Conservation (phyloP, 2,113 vertebrate species). For the Cheilinus undulatus region DNA sequence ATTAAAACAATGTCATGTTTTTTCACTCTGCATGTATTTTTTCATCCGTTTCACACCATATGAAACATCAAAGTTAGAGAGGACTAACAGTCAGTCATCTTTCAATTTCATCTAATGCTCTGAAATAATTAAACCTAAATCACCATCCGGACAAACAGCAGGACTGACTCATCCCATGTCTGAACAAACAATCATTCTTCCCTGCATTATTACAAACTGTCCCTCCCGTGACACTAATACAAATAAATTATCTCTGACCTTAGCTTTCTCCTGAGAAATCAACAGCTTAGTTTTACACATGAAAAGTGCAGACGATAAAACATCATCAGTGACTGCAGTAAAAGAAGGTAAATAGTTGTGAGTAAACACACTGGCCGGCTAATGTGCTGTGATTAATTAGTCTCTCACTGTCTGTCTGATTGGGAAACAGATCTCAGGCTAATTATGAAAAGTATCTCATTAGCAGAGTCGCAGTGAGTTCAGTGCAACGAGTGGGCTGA, state of each 20-base stretch:
- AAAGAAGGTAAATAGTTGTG: conserved; percentile 51
- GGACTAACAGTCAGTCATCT: neutral
- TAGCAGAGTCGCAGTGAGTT: conserved; percentile 31
- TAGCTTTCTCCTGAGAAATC: conserved; percentile 10
- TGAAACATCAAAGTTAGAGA: too few relatives aligned
- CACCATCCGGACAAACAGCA: conserved; percentile 17
- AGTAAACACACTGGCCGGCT: conserved; percentile 45
- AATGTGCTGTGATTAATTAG: conserved; percentile 79
- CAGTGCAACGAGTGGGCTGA: conserved; percentile 30
- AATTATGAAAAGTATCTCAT: conserved; percentile 69
- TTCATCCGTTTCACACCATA: too few relatives aligned
- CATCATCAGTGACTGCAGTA: conserved; percentile 3
- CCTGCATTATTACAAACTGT: neutral
- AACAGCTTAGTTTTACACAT: conserved; percentile 5
- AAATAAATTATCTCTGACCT: conserved; percentile 51
- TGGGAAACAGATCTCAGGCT: conserved; percentile 62
- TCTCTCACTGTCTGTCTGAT: conserved; percentile 60
- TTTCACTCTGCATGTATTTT: too few relatives aligned
- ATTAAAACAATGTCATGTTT: too few relatives aligned
- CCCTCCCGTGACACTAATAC: conserved; percentile 18
- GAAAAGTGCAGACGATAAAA: neutral
- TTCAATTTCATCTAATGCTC: conserved; percentile 3
- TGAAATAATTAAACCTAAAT: neutral
- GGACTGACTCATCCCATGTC: conserved; percentile 23
- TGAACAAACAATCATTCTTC: conserved; percentile 20